Evolutionary conservation across 2,113 vertebrate genomes (phyloP).

Genomic region (Forbesichthys papilliferus): DNA sequence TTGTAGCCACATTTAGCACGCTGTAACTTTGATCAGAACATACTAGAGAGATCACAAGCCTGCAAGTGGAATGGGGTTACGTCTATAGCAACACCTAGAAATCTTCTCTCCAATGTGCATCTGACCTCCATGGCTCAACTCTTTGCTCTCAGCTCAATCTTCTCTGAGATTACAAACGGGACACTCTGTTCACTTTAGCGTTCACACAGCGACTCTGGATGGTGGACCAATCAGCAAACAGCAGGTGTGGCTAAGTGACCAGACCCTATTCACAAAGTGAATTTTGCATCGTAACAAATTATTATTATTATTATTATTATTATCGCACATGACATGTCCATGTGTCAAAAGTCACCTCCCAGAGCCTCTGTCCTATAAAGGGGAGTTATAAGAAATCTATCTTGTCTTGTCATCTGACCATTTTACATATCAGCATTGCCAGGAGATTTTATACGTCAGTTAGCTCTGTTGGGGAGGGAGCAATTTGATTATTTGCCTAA

Average conservation of each 20-base stretch:
- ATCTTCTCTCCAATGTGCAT: not conserved
- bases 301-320: not conserved
- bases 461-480: not conserved
- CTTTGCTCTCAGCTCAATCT: no score
- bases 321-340: not conserved
- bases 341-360: not conserved
- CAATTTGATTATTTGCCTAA: constrained; percentile 42
- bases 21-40: constrained; percentile 41
- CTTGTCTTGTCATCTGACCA: no score
- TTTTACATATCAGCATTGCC: no score
- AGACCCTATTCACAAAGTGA: no score
- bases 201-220: no score
- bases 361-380: constrained; percentile 5
- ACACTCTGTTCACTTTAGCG: no score
- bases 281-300: not conserved
- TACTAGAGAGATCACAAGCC: constrained; percentile 9
- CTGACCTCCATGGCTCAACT: not conserved
- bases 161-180: no score
- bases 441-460: no score
- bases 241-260: no score
- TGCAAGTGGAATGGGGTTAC: constrained; percentile 6
- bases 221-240: no score
- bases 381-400: not conserved
- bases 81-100: constrained; percentile 14
- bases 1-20: constrained; percentile 50